These are phyloP conservation scores for Rhinophrynus dorsalis DNA, from an alignment of 2,797 vertebrate genomes.

Conservation along the genomic window DNA sequence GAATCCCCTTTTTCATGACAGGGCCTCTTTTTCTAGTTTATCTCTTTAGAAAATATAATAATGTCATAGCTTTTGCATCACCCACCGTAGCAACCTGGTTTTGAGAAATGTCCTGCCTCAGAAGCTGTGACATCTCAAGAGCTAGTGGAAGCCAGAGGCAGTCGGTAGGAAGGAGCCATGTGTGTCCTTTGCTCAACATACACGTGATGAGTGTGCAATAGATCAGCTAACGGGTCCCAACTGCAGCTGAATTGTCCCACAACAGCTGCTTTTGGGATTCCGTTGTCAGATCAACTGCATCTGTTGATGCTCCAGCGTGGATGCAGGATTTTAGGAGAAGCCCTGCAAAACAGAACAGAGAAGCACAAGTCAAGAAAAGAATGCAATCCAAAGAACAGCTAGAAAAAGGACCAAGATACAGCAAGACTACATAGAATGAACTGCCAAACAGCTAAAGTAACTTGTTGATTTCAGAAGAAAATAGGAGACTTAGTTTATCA, in stretches of 20 bases:
- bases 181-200: neutral
- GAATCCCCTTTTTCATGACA: no score
- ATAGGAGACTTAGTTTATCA: no score
- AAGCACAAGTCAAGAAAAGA: neutral
- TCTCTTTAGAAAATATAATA: no score
- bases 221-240: constrained; percentile 91
- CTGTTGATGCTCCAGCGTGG: neutral
- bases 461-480: no score
- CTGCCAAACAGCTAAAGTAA: no score
- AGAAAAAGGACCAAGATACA: neutral
- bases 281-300: constrained; percentile 86
- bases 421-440: no score
- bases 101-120: neutral
- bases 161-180: neutral
- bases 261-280: constrained; percentile 99
- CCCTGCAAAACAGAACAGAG: constrained; percentile 18
- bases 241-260: constrained; percentile 83
- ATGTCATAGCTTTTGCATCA: no score
- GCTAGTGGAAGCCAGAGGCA: no score
- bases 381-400: neutral
- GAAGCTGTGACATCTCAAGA: no score
- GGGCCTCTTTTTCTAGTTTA: no score
- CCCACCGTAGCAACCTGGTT: neutral
- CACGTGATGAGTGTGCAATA: constrained; percentile 53
- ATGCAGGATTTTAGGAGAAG: neutral